Evolutionary conservation across 2,113 vertebrate genomes (phyloP).

Genomic region (Otocyon megalotis): DNA sequence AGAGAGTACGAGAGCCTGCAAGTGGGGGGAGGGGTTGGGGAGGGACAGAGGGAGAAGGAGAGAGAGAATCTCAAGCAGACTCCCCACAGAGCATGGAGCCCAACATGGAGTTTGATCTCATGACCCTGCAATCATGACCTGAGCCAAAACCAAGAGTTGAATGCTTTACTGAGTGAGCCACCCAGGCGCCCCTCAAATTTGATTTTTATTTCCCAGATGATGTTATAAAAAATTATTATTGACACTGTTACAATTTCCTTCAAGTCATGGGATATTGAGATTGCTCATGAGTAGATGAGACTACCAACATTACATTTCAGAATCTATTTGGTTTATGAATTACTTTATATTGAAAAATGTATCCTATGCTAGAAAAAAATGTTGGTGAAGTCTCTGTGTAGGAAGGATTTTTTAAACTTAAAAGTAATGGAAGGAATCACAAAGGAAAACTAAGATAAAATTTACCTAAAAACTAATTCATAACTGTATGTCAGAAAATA

Average conservation of each 20-base stretch:
- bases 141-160: not conserved
- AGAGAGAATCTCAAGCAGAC: not conserved
- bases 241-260: not conserved
- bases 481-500: not conserved
- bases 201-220: not conserved
- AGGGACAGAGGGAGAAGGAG: too few relatives aligned
- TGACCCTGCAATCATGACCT: not conserved
- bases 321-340: conserved; percentile 44
- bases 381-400: not conserved
- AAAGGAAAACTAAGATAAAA: conserved; percentile 3
- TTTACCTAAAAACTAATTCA: conserved; percentile 32
- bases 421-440: not conserved
- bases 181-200: not conserved
- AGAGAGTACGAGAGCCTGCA: not conserved
- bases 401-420: conserved; percentile 38
- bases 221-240: not conserved
- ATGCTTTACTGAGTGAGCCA: not conserved
- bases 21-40: not conserved
- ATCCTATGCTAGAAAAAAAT: conserved; percentile 18
- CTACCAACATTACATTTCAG: not conserved
- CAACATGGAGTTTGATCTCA: not conserved
- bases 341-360: conserved; percentile 11
- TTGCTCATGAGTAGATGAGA: not conserved
- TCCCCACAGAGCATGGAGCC: not conserved
- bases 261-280: not conserved